A percentile compares a stretch with the other conserved stretches of the same genome.
These are phyloP conservation scores for Drosophila rhopaloa DNA, from an alignment of 1,140 invertebrate species.

Conservation along the genomic window DNA sequence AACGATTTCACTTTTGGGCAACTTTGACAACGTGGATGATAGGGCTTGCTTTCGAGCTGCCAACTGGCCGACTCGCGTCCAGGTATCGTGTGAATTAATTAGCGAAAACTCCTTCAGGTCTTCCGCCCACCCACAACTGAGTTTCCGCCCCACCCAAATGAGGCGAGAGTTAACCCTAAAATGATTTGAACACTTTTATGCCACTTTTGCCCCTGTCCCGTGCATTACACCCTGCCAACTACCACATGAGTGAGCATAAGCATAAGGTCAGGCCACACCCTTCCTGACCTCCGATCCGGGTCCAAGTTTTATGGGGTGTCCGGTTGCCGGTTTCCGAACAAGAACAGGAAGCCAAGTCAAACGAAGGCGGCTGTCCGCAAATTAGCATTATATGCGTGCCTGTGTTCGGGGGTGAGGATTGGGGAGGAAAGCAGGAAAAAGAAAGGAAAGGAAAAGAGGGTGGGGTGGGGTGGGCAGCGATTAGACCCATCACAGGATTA, in stretches of 20 bases:
- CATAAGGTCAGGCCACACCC: slow-evolving; percentile 36
- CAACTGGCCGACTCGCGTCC: slow-evolving; percentile 4
- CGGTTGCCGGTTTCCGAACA: slow-evolving; percentile 61
- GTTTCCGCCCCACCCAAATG: slow-evolving; percentile 6
- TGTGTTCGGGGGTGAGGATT: slow-evolving; percentile 10
- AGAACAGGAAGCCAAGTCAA: slow-evolving; percentile 77
- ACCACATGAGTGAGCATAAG: slow-evolving; percentile 59
- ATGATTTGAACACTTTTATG: slow-evolving; percentile 74
- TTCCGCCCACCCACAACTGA: not conserved
- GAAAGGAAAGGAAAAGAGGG: not conserved
- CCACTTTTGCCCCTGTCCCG: slow-evolving; percentile 44
- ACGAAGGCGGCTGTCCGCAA: slow-evolving; percentile 80
- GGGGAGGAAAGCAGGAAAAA: slow-evolving; percentile 1
- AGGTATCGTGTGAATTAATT: slow-evolving; percentile 80
- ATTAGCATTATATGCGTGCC: slow-evolving; percentile 69
- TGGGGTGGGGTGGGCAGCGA: slow-evolving; percentile 44
- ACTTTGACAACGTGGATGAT: slow-evolving; percentile 58
- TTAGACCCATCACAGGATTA: slow-evolving; percentile 82
- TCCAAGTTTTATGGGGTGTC: slow-evolving; percentile 78
- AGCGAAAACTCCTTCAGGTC: slow-evolving; percentile 21
- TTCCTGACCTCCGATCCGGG: slow-evolving; percentile 3
- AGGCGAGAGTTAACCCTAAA: slow-evolving; percentile 75
- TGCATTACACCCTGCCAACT: slow-evolving; percentile 4
- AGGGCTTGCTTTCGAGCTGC: not conserved
- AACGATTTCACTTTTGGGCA: slow-evolving; percentile 60